A percentile compares a stretch with the other conserved stretches of the same genome.
These are phyloP conservation scores for Pelecanoides urinatrix DNA, from an alignment of 2,113 vertebrate genomes.

Conservation along the genomic window DNA sequence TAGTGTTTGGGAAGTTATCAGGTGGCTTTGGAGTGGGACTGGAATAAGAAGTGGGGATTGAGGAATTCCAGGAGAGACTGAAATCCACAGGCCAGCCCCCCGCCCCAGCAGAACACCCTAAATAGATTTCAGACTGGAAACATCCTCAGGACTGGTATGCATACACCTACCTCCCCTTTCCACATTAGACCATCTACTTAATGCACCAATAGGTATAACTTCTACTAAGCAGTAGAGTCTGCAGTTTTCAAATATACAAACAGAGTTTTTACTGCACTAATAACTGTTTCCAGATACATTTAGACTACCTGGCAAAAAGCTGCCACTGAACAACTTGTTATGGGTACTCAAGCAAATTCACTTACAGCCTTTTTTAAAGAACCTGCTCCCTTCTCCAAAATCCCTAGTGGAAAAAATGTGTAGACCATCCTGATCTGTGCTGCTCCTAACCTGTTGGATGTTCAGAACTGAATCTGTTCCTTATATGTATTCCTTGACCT, in stretches of 20 bases:
- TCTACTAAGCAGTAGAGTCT: not conserved
- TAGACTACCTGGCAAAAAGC: not conserved
- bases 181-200: not conserved
- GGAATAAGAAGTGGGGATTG: not conserved
- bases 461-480: not conserved
- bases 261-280: not conserved
- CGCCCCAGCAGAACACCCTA: not conserved
- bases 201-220: not conserved
- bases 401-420: not conserved
- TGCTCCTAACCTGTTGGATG: not conserved
- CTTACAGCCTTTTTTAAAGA: not conserved
- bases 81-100: not conserved
- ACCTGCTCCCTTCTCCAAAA: not conserved
- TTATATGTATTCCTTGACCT: not conserved
- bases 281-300: not conserved
- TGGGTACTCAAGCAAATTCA: not conserved
- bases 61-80: not conserved
- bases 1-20: not conserved
- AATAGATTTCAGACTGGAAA: not conserved
- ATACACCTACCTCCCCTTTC: fast-evolving
- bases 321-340: not conserved
- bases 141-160: not conserved
- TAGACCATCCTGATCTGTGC: not conserved
- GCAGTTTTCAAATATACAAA: not conserved
- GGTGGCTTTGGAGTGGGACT: not conserved